phyloP scores from a whole-genome alignment of 2,888 invertebrate genomes.

The Tenthredo amoena region DNA sequence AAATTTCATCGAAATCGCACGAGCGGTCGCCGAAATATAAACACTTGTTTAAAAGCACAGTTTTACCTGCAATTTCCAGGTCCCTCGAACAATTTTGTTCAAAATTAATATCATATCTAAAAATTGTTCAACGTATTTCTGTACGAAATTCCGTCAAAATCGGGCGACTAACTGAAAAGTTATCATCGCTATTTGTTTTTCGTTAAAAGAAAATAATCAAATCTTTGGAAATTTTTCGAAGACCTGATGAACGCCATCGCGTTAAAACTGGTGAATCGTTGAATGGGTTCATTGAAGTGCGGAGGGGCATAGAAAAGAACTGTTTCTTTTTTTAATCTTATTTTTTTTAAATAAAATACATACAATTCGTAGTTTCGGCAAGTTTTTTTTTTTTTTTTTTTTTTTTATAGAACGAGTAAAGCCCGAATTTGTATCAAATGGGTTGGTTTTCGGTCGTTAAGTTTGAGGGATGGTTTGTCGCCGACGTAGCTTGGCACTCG shows the following conservation, averaged over 20 bases:
- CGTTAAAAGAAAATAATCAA: not conserved
- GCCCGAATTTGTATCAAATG: conserved; percentile 44
- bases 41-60: not conserved
- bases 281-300: not conserved
- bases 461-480: conserved; percentile 67
- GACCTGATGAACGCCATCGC: not conserved
- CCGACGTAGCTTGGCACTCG: conserved; percentile 64
- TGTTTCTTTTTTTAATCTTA: not conserved
- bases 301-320: not conserved
- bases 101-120: not conserved
- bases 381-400: conserved; percentile 7
- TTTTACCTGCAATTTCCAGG: not conserved
- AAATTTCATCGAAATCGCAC: conserved; percentile 9
- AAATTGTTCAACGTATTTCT: not conserved
- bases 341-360: not conserved
- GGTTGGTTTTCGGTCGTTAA: conserved; percentile 62
- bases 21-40: not conserved
- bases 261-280: not conserved
- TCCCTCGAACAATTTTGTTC: not conserved
- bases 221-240: not conserved
- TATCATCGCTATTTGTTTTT: not conserved
- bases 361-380: not conserved
- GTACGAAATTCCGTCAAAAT: not conserved
- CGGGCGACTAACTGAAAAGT: too few relatives aligned
- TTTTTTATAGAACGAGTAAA: not conserved